A percentile compares a stretch with the other conserved stretches of the same genome.
phyloP scores from a whole-genome alignment of 2,113 vertebrate genomes.

The Triplophysa dalaica region DNA sequence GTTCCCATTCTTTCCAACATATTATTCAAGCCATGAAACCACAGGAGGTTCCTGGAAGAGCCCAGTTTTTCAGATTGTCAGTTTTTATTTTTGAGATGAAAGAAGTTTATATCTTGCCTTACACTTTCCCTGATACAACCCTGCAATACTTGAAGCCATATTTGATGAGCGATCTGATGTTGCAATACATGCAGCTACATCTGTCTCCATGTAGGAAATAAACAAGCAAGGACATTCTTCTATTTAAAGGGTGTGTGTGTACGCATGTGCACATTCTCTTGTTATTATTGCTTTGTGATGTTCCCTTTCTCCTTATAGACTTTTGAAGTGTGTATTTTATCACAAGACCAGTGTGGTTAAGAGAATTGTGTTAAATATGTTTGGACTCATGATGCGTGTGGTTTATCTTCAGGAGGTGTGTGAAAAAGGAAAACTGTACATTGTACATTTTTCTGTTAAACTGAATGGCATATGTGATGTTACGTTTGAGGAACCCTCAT shows the following conservation, averaged over 20 bases:
- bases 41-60: conserved; percentile 7
- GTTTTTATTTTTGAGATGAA: conserved; percentile 22
- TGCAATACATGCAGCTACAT: neutral
- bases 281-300: neutral
- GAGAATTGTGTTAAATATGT: conserved; percentile 5
- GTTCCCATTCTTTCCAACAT: neutral
- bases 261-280: conserved; percentile 5
- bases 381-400: conserved; percentile 2
- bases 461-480: conserved; percentile 15
- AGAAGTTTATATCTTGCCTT: conserved; percentile 14
- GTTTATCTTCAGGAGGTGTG: neutral
- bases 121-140: conserved; percentile 15
- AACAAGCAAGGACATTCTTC: neutral
- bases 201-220: neutral
- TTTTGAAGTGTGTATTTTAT: neutral
- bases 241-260: conserved; percentile 20
- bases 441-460: conserved; percentile 9
- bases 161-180: conserved; percentile 27
- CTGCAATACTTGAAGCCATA: conserved; percentile 37
- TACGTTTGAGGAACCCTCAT: conserved; percentile 3
- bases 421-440: neutral
- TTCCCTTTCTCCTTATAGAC: neutral
- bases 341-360: neutral
- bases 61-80: neutral
- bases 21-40: conserved; percentile 19